Conservation (phyloP, 2,888 invertebrate species). For the Neocrepidodera transversa region DNA sequence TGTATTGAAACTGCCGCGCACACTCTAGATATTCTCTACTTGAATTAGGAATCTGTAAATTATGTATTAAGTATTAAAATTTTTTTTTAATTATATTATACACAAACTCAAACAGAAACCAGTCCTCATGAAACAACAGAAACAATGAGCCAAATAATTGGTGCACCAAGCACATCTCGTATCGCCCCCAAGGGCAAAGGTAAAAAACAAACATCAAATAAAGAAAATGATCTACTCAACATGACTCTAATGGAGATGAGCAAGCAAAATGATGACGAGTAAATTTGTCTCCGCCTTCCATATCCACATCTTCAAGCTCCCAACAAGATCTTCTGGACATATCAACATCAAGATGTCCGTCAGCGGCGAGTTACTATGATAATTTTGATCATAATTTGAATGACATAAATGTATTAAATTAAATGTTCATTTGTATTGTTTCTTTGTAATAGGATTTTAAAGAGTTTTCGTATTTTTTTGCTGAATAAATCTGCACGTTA, state of each 20-base stretch:
- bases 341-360: too few relatives aligned
- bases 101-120: background rate
- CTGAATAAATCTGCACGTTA: background rate
- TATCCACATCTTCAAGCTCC: background rate
- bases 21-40: slow-evolving; percentile 4
- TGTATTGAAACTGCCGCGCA: slow-evolving; percentile 31
- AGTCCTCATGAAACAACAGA: background rate
- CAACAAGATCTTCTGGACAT: background rate
- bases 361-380: background rate
- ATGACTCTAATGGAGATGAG: background rate
- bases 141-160: too few relatives aligned
- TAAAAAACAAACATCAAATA: slow-evolving; percentile 1
- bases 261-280: slow-evolving; percentile 4
- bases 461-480: background rate
- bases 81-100: background rate
- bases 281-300: background rate
- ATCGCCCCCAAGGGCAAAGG: background rate
- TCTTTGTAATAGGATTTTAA: background rate
- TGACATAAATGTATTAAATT: background rate
- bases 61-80: background rate
- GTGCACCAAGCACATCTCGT: too few relatives aligned
- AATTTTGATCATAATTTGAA: slow-evolving; percentile 1
- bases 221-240: background rate
- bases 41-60: background rate
- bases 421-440: background rate